These are phyloP conservation scores for Peromyscus polionotus DNA, from an alignment of 2,113 vertebrate genomes.

Conservation along the genomic window DNA sequence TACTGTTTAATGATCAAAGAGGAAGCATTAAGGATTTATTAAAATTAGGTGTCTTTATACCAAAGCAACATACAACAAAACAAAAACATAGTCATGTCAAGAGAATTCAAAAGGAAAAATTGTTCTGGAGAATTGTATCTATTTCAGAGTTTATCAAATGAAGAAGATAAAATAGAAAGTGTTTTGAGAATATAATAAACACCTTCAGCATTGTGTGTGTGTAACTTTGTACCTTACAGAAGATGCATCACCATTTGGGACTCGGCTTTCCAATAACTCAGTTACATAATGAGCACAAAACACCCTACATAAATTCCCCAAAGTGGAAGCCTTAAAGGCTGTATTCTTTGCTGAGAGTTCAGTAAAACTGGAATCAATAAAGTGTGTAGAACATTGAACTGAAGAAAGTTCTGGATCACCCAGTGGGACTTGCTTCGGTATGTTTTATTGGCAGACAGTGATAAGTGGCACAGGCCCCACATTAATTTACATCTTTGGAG, in stretches of 20 bases:
- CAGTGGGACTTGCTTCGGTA: neutral
- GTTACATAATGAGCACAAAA: neutral
- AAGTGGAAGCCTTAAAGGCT: neutral
- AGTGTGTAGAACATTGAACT: neutral
- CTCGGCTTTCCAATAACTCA: neutral
- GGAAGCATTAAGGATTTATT: neutral
- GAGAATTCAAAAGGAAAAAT: neutral
- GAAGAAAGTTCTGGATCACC: neutral
- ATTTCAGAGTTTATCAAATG: neutral
- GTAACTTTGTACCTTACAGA: neutral
- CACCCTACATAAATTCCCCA: neutral
- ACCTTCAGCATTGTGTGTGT: neutral
- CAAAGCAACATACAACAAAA: neutral
- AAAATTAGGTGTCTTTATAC: neutral
- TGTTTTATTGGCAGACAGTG: neutral
- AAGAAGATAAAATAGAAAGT: constrained; percentile 10
- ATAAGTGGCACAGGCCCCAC: neutral
- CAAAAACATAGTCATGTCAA: neutral
- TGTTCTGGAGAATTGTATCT: neutral
- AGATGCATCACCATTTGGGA: neutral
- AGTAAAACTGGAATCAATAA: neutral
- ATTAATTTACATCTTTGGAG: neutral
- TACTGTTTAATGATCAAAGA: constrained; percentile 53
- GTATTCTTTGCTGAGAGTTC: neutral
- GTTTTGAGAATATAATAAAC: neutral